These are phyloP conservation scores for Anoura caudifer DNA, from an alignment of 2,113 vertebrate species.

Conservation along the genomic window DNA sequence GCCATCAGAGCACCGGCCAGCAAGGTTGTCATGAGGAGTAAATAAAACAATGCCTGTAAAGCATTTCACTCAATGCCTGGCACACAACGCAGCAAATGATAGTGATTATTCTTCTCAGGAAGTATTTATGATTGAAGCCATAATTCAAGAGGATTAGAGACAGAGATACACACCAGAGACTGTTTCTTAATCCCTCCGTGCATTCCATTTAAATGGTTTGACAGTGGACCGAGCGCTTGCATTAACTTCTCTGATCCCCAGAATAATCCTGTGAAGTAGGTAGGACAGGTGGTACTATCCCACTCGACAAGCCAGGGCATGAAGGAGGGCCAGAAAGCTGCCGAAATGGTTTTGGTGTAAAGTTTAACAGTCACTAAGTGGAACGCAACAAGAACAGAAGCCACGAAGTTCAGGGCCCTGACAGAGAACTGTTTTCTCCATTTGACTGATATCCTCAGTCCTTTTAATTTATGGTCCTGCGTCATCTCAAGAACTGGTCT, in stretches of 20 bases:
- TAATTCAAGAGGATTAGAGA: slow-evolving; percentile 21
- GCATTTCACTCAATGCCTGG: not conserved
- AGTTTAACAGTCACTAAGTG: not conserved
- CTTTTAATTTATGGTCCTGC: not conserved
- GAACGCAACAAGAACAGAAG: not conserved
- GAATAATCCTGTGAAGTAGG: not conserved
- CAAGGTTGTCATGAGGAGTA: not conserved
- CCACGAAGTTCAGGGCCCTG: not conserved
- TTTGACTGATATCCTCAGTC: not conserved
- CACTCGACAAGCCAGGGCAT: not conserved
- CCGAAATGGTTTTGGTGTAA: not conserved
- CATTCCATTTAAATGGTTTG: not conserved
- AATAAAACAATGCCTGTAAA: not conserved
- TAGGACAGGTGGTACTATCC: not conserved
- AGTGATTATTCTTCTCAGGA: not conserved
- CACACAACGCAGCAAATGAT: not conserved
- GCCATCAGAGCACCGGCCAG: not conserved
- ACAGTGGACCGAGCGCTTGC: not conserved
- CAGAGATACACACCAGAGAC: not conserved
- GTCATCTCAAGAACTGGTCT: not conserved
- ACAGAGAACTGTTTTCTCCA: not conserved
- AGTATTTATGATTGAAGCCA: not conserved
- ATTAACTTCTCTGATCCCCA: not conserved
- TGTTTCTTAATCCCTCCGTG: not conserved
- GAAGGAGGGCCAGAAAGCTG: not conserved